Conservation (phyloP, 1,140 invertebrate genomes). For the Ceratina japonica region DNA sequence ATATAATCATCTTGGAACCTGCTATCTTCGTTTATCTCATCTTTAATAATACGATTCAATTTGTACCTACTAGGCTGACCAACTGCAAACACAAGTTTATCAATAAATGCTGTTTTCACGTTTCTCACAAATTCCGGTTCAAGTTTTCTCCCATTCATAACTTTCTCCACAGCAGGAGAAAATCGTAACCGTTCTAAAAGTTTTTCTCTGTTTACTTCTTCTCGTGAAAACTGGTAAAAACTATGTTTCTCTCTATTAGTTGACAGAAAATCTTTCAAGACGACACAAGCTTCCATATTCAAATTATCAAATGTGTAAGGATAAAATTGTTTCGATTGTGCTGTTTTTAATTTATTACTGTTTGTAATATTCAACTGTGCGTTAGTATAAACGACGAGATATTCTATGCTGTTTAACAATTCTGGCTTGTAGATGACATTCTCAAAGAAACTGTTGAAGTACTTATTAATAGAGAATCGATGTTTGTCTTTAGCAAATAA, state of each 20-base stretch:
- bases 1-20: background rate
- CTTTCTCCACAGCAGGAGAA: background rate
- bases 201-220: background rate
- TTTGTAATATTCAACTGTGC: background rate
- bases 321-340: background rate
- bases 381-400: constrained; percentile 5
- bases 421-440: background rate
- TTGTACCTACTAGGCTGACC: background rate
- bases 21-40: background rate
- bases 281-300: background rate
- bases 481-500: constrained; percentile 44
- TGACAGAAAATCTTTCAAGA: background rate
- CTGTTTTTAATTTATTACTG: background rate
- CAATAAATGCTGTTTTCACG: constrained; percentile 1
- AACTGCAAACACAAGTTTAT: constrained; percentile 9
- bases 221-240: constrained; percentile 4
- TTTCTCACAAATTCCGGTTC: background rate
- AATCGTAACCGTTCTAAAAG: constrained; percentile 4
- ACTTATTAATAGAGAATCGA: background rate
- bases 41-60: background rate
- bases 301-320: constrained; percentile 6
- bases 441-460: constrained; percentile 1
- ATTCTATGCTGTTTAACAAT: background rate
- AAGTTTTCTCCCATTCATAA: background rate
- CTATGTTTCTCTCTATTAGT: background rate